Evolutionary conservation across 2,888 invertebrate genomes (phyloP), one percentile per base, ranked within the genome.

Genomic region (Toxonevra muliebris): DNA sequence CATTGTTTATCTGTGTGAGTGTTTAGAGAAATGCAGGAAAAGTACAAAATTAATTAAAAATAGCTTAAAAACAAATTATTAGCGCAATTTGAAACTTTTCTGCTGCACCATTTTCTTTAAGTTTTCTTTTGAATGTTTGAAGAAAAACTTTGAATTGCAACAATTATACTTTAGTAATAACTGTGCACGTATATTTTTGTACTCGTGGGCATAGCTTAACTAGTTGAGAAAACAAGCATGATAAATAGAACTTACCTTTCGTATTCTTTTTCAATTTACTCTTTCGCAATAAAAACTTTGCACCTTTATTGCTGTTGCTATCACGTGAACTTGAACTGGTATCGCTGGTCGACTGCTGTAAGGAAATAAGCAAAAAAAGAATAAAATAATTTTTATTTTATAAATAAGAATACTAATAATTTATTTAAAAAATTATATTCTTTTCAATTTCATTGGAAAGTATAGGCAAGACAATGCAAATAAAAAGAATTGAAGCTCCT

Each of bases 211-310:
- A 12, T 40, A 4, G 3, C 55, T 20, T 55, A 13, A 55, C 40
- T 55, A 17, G 40, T 42, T 30, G n/a, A 55, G 30, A 55, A 30
- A 55, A 55, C 40, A 55, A 64, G 30, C 30, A 7, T 30, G 30
- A 30, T 30, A 30, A 30, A 7, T 30, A 45, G 10, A 19, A 61
- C 71, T 71, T 65, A 74, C 74, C 73, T 69, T 70, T 74, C 59
- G 66, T 73, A 66, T 74, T 76, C 76, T 80, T 80, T 74, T 79
- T 79, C 61, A 78, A 76, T 76, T 80, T 82, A 68, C 79, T 78
- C 72, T 79, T 81, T 75, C 82, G 81, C 70, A 84, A 73, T 67
- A 83, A 76, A 76, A 80, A 79, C 73, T 79, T 83, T 73, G 78
- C 76, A 59, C 65, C 72, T 61, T 71, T 73, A 53, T 73, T 74